These are phyloP conservation scores for Microcebus murinus DNA, from an alignment of 2,113 vertebrate genomes.

Conservation along the genomic window DNA sequence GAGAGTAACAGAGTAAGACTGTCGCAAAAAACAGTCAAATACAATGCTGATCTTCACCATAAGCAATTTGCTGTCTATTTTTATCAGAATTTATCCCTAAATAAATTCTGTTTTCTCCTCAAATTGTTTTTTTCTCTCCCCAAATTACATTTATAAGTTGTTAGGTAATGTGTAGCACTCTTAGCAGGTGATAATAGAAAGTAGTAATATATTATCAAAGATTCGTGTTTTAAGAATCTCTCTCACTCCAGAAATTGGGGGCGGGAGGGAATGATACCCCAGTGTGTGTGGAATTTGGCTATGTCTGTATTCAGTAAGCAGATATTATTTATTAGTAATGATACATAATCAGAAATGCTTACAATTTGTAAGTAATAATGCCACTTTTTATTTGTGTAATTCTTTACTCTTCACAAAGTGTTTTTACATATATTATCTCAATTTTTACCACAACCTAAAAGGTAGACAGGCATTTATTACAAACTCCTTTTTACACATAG, in stretches of 20 bases:
- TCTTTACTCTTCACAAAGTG: background rate
- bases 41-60: background rate
- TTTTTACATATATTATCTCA: background rate
- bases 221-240: background rate
- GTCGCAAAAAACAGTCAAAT: background rate
- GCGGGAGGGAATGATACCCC: background rate
- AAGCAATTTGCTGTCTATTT: conserved; percentile 2
- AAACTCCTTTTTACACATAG: background rate
- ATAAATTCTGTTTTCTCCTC: background rate
- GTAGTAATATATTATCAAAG: background rate
- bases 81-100: background rate
- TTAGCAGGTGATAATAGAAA: background rate
- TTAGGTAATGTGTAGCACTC: background rate
- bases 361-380: background rate
- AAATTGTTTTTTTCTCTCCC: background rate
- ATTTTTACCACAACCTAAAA: background rate
- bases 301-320: background rate
- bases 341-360: background rate
- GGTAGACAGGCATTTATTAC: background rate
- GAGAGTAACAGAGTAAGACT: too few relatives aligned
- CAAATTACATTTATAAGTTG: background rate
- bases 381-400: background rate
- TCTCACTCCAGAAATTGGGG: background rate
- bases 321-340: background rate
- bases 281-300: background rate